phyloP scores from a whole-genome alignment of 2,113 vertebrate genomes.

The Pteropus alecto region DNA sequence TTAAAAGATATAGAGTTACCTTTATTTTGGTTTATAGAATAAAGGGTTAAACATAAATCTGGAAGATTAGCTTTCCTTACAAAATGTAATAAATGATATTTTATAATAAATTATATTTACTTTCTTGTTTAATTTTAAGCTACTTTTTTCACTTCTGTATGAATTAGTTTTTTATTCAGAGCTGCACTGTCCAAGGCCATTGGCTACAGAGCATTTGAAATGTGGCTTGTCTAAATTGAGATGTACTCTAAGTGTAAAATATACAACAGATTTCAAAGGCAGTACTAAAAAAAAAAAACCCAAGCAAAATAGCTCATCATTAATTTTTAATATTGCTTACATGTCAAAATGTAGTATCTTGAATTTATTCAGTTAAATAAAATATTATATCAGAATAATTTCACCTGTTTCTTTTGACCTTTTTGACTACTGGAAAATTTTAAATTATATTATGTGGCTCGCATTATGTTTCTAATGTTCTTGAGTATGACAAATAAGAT shows the following conservation, averaged over 20 bases:
- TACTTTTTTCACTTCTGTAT: not conserved
- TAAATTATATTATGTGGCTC: not conserved
- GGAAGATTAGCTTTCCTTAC: not conserved
- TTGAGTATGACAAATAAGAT: not conserved
- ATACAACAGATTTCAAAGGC: not conserved
- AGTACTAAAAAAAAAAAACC: not conserved
- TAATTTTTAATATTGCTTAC: not conserved
- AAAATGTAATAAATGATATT: not conserved
- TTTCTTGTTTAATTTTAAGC: conserved; percentile 24
- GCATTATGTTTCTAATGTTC: not conserved
- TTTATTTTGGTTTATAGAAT: conserved; percentile 41
- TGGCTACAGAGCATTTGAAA: not conserved
- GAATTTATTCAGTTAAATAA: not conserved
- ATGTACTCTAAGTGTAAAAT: not conserved
- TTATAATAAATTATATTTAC: conserved; percentile 5
- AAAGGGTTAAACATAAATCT: not conserved
- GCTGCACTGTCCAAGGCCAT: not conserved
- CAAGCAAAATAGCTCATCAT: not conserved
- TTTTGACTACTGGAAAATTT: not conserved
- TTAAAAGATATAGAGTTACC: not conserved
- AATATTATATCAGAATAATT: not conserved
- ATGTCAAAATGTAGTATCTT: not conserved
- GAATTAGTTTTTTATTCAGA: not conserved
- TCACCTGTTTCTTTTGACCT: not conserved
- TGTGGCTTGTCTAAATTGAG: not conserved